Conservation (phyloP, 35 echinoderm and acorn worm species). For the Eucidaris tribuloides region DNA sequence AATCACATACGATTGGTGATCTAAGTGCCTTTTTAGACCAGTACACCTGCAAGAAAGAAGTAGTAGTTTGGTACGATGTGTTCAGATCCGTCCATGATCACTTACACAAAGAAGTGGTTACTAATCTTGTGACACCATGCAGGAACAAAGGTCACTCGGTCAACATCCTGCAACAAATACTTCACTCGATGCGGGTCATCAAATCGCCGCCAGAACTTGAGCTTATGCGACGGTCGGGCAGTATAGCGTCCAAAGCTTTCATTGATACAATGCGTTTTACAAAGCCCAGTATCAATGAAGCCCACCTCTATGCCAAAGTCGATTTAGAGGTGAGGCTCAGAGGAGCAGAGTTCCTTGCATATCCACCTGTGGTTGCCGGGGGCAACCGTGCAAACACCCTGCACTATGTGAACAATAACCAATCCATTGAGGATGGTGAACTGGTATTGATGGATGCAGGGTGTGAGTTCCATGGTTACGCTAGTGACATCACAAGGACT, state of each 20-base stretch:
- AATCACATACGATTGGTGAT: constrained; percentile 54
- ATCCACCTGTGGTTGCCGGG: constrained; percentile 92
- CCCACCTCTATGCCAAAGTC: constrained; percentile 80
- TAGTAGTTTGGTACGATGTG: constrained; percentile 89
- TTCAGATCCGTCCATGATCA: constrained; percentile 53
- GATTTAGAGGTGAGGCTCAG: constrained; percentile 69
- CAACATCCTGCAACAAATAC: constrained; percentile 77
- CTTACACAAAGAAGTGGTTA: constrained; percentile 70
- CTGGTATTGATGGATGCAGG: constrained; percentile 97
- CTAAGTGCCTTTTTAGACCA: constrained; percentile 62
- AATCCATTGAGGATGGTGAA: constrained; percentile 65
- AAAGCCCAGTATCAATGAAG: constrained; percentile 75
- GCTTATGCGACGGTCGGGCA: constrained; percentile 68
- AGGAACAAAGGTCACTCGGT: constrained; percentile 68
- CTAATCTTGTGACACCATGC: constrained; percentile 62
- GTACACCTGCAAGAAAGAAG: constrained; percentile 39
- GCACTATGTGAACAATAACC: constrained; percentile 97
- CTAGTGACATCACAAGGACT: constrained; percentile 96
- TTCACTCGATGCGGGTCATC: constrained; percentile 78
- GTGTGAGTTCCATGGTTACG: constrained; percentile 97
- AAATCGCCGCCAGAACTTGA: constrained; percentile 73
- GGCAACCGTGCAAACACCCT: constrained; percentile 97
- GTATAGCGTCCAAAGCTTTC: constrained; percentile 80
- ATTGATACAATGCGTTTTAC: constrained; percentile 83
- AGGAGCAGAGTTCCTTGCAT: constrained; percentile 93